Evolutionary conservation across 2,888 invertebrate genomes (phyloP), one percentile per base, ranked within the genome.

Genomic region (Dione juno): DNA sequence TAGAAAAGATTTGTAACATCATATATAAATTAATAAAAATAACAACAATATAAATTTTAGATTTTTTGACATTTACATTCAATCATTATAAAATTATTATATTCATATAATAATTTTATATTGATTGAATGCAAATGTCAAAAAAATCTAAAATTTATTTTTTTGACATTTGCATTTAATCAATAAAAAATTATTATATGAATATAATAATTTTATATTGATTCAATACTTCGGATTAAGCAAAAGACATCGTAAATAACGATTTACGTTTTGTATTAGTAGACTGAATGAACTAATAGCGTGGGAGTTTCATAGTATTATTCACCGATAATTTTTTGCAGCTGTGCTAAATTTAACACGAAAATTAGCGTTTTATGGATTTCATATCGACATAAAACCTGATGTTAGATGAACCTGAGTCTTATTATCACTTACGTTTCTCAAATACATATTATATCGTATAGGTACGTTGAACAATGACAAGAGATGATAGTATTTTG

Each of bases 331-430:
- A 61, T 72, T 71, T 74, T 67, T 67, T 72, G 61, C 54, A 64
- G 61, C 69, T 53, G 50, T 65, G 74, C 72, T 74, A 71, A 69
- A 70, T 74, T 74, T 75, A 75, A 66, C 75, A 63, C 6, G 61
- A n/a, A 63, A 63, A 68, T 71, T 67, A 16, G 68, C 61, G 50
- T 58, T 68, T 28, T 28, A 28, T 68, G 58, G 58, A 37, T 61
- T 52, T 52, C 16, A 35, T 52, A 43, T 43, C 1, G 19, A 37
- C 54, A n/a, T 50, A 16, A 50, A 11, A 16, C 13, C 52, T 21
- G 21, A 52, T 19, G 21, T 8, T 1, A 21, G 52, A 28, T 21
- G 19, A 52, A 28, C 21, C 11, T 10, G 50, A 50, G 5, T 50
- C 16, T 50, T 50, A 50, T 16, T 50, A 50, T 11, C 3, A 19